A percentile compares a stretch with the other conserved stretches of the same genome.
phyloP scores from a whole-genome alignment of 2,888 invertebrate genomes.

The Zeuzera pyrina region DNA sequence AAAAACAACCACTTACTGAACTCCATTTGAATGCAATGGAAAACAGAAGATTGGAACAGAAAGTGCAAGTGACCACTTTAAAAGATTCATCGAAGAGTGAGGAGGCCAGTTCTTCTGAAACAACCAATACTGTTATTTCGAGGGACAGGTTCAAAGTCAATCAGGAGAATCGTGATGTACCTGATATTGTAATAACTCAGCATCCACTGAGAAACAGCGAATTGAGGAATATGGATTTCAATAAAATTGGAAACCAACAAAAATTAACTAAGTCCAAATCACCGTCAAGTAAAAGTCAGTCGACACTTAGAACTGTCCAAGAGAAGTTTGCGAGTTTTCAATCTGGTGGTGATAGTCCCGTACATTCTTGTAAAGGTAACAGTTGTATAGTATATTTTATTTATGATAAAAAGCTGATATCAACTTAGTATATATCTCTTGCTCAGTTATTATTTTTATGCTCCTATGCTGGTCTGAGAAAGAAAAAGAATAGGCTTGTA shows the following conservation, averaged over 20 bases:
- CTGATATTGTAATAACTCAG: conserved; percentile 15
- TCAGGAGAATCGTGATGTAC: conserved; percentile 24
- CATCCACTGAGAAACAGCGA: no score
- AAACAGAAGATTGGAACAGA: conserved; percentile 20
- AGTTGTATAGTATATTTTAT: no score
- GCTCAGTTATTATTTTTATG: no score
- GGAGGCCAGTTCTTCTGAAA: conserved; percentile 41
- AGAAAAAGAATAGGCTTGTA: no score
- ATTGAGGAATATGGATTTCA: conserved; percentile 10
- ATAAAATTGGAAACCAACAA: conserved; percentile 18
- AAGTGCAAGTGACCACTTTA: conserved; percentile 31
- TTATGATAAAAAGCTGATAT: no score
- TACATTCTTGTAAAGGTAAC: conserved; percentile 41
- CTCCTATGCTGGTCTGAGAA: no score
- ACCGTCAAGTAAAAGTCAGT: conserved; percentile 48
- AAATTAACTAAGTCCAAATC: conserved; percentile 39
- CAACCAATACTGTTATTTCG: conserved; percentile 44
- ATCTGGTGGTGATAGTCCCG: conserved; percentile 43
- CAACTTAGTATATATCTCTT: no score
- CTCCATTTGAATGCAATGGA: conserved; percentile 40
- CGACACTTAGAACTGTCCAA: conserved; percentile 53
- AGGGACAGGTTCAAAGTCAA: conserved; percentile 29
- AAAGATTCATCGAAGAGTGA: conserved; percentile 40
- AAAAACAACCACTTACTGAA: conserved; percentile 43
- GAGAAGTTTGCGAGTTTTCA: conserved; percentile 49